phyloP scores from a whole-genome alignment of 2,888 invertebrate genomes.

The Pollenia labialis region DNA sequence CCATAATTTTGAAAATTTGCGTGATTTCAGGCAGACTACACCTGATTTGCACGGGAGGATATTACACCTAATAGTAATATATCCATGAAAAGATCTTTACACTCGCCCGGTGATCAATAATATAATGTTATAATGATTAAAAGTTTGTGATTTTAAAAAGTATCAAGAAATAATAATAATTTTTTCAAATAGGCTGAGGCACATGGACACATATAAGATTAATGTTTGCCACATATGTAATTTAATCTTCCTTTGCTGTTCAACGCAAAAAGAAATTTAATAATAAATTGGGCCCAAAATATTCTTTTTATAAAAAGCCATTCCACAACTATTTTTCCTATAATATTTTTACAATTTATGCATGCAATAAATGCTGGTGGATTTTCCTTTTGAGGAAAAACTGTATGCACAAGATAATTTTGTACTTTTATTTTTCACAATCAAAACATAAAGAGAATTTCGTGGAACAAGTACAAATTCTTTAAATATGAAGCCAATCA shows the following conservation, averaged over 20 bases:
- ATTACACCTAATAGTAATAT: too few species aligned
- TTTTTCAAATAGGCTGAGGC: too few species aligned
- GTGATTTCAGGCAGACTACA: too few species aligned
- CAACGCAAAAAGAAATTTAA: neutral
- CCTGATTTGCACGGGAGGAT: too few species aligned
- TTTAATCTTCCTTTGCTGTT: neutral
- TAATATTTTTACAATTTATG: conserved; percentile 2
- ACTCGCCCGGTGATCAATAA: too few species aligned
- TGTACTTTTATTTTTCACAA: neutral
- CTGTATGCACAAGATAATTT: conserved; percentile 4
- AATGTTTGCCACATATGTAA: too few species aligned
- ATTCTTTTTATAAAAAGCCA: neutral
- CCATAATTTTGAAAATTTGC: too few species aligned
- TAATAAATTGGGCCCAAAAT: neutral
- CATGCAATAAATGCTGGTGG: neutral
- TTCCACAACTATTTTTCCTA: neutral
- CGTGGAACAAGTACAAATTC: conserved; percentile 42
- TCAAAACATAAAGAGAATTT: neutral
- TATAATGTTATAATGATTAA: too few species aligned
- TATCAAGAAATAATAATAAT: too few species aligned
- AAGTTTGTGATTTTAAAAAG: too few species aligned
- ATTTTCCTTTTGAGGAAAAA: conserved; percentile 5
- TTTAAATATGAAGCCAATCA: conserved; percentile 32
- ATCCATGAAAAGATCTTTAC: too few species aligned
- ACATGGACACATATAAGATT: too few species aligned